Conservation (phyloP, 2,797 vertebrate genomes). For the Oreochromis mossambicus region DNA sequence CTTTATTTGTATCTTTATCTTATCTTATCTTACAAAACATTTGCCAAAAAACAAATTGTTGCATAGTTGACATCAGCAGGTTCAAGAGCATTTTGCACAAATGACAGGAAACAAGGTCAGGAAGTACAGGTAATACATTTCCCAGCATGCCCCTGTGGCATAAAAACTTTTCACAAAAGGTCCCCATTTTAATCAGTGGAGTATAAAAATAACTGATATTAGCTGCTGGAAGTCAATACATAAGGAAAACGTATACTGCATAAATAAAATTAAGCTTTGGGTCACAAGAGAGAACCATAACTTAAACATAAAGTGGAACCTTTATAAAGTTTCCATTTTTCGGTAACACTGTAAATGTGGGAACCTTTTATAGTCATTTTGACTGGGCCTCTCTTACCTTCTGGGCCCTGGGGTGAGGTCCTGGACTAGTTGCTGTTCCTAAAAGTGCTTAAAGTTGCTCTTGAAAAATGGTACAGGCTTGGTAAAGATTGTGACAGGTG, state of each 20-base stretch:
- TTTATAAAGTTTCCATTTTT: not conserved
- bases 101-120: not conserved
- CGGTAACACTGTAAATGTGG: not conserved
- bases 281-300: not conserved
- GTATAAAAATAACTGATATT: not conserved
- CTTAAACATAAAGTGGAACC: not conserved
- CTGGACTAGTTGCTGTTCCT: not conserved
- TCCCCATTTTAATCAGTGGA: not conserved
- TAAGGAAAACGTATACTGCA: not conserved
- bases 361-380: not conserved
- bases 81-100: not conserved
- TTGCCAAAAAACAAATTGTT: not conserved
- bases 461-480: constrained; percentile 4
- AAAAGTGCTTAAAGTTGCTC: not conserved
- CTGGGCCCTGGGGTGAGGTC: not conserved
- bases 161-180: not conserved
- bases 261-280: not conserved
- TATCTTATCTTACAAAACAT: not conserved
- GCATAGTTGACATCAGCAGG: fast-evolving
- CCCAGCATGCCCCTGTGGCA: not conserved
- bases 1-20: not conserved
- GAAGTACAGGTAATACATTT: not conserved
- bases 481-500: not conserved
- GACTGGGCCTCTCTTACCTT: not conserved
- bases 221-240: not conserved